Conservation (phyloP, 2,797 vertebrate species). For the Gambelia wislizenii region DNA sequence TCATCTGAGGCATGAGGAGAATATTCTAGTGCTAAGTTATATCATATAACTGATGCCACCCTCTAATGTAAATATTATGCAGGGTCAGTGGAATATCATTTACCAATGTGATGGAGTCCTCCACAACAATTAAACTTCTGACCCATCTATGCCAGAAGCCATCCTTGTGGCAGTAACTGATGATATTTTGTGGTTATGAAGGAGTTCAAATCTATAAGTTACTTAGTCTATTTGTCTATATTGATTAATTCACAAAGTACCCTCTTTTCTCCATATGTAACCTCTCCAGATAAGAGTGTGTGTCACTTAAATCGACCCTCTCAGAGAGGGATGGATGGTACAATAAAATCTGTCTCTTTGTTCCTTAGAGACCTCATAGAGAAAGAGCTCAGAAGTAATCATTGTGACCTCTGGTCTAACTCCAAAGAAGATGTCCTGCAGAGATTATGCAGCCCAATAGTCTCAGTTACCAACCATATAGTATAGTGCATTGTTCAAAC, state of each 20-base stretch:
- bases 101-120: constrained; percentile 44
- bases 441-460: not conserved
- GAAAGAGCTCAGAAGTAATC: accelerated
- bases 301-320: not conserved
- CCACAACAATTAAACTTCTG: constrained; percentile 29
- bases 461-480: not conserved
- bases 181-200: constrained; percentile 36
- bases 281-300: constrained; percentile 20
- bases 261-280: constrained; percentile 27
- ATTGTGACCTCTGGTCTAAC: accelerated
- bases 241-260: constrained; percentile 41
- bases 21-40: not conserved
- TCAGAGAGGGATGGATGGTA: constrained; percentile 27
- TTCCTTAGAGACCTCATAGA: accelerated
- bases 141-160: constrained; percentile 40
- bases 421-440: not conserved
- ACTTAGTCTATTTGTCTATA: constrained; percentile 46
- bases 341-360: not conserved
- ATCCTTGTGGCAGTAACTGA: constrained; percentile 54
- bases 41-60: not conserved
- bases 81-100: constrained; percentile 5
- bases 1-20: too few relatives aligned
- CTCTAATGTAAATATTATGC: not conserved
- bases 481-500: not conserved
- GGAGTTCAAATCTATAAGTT: constrained; percentile 48